Evolutionary conservation across 2,888 invertebrate genomes (phyloP).

Genomic region (Aphodius granarius): DNA sequence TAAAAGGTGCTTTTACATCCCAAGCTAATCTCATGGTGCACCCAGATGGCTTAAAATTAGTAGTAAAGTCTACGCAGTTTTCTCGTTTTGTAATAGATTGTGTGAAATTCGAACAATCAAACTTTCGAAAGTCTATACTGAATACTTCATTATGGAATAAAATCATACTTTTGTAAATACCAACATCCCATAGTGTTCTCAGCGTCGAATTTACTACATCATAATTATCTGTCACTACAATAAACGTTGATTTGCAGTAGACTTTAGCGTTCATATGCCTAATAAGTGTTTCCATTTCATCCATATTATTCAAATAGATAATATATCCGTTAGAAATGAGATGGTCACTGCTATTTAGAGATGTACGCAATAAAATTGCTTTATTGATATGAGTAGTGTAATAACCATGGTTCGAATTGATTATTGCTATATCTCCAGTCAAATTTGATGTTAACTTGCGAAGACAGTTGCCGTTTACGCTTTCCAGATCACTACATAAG

Average conservation of each 20-base stretch:
- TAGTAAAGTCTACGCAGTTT: not conserved
- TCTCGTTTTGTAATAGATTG: not conserved
- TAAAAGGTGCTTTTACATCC: not conserved
- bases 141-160: not conserved
- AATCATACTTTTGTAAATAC: not conserved
- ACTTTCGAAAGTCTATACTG: not conserved
- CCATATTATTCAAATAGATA: not conserved
- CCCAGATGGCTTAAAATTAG: not conserved
- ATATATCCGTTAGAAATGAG: not conserved
- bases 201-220: not conserved
- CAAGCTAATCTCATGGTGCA: not conserved
- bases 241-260: not conserved
- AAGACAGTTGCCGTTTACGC: not conserved
- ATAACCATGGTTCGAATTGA: not conserved
- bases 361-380: not conserved
- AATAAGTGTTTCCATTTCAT: not conserved
- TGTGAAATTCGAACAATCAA: not conserved
- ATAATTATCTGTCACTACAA: not conserved
- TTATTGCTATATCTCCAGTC: not conserved
- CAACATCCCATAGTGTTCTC: not conserved
- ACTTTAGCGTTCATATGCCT: not conserved
- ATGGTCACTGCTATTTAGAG: not conserved
- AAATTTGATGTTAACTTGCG: not conserved
- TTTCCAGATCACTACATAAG: not conserved
- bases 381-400: not conserved